Evolutionary conservation across 2,888 invertebrate genomes (phyloP).

Genomic region (Amorpha juglandis): DNA sequence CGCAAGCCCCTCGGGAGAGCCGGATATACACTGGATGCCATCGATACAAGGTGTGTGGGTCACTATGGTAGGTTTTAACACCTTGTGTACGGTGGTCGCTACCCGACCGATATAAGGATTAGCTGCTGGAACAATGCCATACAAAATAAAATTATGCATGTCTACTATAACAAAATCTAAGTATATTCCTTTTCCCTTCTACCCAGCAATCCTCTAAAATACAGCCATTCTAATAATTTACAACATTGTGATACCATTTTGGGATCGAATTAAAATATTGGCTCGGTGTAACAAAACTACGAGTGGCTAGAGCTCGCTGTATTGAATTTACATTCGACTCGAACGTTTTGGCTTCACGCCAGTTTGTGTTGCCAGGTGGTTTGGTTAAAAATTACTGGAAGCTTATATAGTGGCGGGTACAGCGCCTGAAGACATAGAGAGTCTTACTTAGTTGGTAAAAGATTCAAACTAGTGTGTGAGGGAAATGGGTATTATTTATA

Average conservation of each 20-base stretch:
- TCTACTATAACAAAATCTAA: neutral
- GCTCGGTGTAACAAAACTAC: conserved; percentile 33
- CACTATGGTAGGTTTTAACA: too few species aligned
- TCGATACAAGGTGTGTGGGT: too few species aligned
- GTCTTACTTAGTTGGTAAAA: too few species aligned
- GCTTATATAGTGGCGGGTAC: neutral
- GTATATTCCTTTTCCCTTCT: too few species aligned
- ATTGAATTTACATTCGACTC: conserved; percentile 60
- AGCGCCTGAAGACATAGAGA: neutral
- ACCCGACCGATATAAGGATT: too few species aligned
- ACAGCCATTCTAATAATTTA: conserved; percentile 16
- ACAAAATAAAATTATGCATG: neutral
- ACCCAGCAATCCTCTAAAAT: neutral
- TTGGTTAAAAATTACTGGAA: neutral
- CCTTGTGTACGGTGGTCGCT: too few species aligned
- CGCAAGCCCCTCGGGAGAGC: too few species aligned
- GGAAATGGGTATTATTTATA: too few species aligned
- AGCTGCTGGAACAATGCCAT: too few species aligned
- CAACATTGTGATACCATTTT: conserved; percentile 35
- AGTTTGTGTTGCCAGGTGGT: conserved; percentile 36
- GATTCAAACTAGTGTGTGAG: too few species aligned
- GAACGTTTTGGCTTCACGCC: conserved; percentile 48
- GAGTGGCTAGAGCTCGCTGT: conserved; percentile 50
- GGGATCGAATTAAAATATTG: conserved; percentile 44
- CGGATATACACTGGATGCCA: too few species aligned